Conservation (phyloP, 2,888 invertebrate species). For the Scaeva pyrastri region DNA sequence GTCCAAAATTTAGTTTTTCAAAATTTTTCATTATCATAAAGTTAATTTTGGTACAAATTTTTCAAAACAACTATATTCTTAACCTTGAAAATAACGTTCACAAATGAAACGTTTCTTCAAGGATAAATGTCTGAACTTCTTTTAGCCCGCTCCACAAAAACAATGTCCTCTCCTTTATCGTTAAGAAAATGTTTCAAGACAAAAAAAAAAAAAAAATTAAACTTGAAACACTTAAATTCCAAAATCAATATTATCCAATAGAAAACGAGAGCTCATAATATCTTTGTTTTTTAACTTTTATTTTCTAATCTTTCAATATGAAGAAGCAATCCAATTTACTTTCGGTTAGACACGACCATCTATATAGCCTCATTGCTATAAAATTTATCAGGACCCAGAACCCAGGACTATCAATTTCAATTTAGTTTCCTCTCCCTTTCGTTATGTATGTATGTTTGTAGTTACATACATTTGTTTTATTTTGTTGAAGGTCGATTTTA, state of each 20-base stretch:
- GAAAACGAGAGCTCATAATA: background rate
- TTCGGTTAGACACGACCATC: conserved; percentile 14
- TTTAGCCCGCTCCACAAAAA: background rate
- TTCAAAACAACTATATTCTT: no score
- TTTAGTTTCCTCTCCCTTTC: background rate
- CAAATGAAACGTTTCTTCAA: no score
- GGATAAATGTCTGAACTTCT: no score
- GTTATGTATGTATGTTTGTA: background rate
- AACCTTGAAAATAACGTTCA: no score
- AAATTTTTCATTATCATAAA: no score
- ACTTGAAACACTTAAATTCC: background rate
- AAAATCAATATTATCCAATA: conserved; percentile 8
- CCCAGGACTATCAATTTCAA: conserved; percentile 31
- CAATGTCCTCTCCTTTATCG: background rate
- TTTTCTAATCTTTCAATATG: conserved; percentile 10
- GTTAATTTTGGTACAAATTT: no score
- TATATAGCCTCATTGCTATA: background rate
- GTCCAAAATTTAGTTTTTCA: no score
- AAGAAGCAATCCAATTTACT: conserved; percentile 28
- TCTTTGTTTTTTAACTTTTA: background rate
- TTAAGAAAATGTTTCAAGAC: background rate
- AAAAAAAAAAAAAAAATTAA: background rate
- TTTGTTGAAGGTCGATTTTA: background rate
- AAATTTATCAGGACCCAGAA: conserved; percentile 16
- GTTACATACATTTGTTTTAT: background rate